phyloP scores from a whole-genome alignment of 2,888 invertebrate genomes.

The Cosmopolites sordidus region DNA sequence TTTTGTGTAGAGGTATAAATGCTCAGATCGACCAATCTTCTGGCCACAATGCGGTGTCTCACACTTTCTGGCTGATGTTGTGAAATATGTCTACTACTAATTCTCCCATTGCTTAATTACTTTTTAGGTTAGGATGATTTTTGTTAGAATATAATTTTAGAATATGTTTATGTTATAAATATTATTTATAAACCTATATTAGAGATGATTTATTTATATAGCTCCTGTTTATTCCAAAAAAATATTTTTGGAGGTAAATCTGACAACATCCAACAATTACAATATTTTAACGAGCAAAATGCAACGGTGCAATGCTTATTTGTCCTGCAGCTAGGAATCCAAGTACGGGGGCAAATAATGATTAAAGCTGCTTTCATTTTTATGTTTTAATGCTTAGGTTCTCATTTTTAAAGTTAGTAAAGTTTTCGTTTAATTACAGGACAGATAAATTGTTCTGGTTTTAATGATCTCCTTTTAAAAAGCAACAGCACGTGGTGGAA shows the following conservation, averaged over 20 bases:
- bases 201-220: too few relatives aligned
- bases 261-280: conserved; percentile 38
- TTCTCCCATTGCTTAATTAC: too few relatives aligned
- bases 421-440: conserved; percentile 24
- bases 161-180: too few relatives aligned
- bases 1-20: too few relatives aligned
- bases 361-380: conserved; percentile 29
- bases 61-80: too few relatives aligned
- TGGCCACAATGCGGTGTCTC: too few relatives aligned
- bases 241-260: not conserved
- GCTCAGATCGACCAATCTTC: too few relatives aligned
- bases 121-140: too few relatives aligned
- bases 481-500: not conserved
- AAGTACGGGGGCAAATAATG: conserved; percentile 24
- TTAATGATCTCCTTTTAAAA: conserved; percentile 20
- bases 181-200: too few relatives aligned
- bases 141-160: too few relatives aligned
- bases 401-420: conserved; percentile 20
- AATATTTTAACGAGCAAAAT: conserved; percentile 49
- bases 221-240: too few relatives aligned
- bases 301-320: conserved; percentile 43
- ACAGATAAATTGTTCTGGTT: conserved; percentile 25
- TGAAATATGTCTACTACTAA: too few relatives aligned
- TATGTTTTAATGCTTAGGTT: conserved; percentile 20
- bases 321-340: conserved; percentile 19